These are phyloP conservation scores for Hylomyscus alleni DNA, from an alignment of 2,797 vertebrate species.

Conservation along the genomic window DNA sequence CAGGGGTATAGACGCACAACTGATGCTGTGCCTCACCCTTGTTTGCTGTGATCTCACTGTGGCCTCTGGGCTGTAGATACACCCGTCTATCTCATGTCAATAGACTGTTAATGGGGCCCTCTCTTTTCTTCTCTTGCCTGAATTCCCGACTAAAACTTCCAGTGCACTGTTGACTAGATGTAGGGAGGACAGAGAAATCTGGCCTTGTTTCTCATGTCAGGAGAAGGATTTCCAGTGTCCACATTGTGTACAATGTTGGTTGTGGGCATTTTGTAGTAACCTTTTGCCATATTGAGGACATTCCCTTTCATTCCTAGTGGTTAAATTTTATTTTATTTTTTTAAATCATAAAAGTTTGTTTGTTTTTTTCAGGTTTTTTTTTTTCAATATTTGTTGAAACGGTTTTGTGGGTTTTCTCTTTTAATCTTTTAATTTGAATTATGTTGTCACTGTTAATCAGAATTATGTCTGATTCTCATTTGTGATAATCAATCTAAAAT, in stretches of 20 bases:
- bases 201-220: conserved; percentile 33
- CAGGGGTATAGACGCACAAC: background rate
- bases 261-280: background rate
- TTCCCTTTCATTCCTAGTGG: background rate
- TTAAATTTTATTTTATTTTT: background rate
- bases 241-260: background rate
- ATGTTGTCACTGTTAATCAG: background rate
- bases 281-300: conserved; percentile 9
- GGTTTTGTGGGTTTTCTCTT: background rate
- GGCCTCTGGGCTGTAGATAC: background rate
- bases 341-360: background rate
- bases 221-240: background rate
- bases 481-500: conserved; percentile 19
- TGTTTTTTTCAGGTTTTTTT: background rate
- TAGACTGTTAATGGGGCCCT: background rate
- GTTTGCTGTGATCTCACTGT: background rate
- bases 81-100: background rate
- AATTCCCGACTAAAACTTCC: background rate
- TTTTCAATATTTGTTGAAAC: background rate
- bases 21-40: background rate
- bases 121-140: conserved; percentile 30
- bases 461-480: background rate
- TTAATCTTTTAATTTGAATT: background rate
- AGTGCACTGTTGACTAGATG: background rate
- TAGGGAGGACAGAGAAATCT: background rate